Evolutionary conservation across 2,113 vertebrate genomes (phyloP), one percentile per base, ranked within the genome.

Genomic region (Sula dactylatra): DNA sequence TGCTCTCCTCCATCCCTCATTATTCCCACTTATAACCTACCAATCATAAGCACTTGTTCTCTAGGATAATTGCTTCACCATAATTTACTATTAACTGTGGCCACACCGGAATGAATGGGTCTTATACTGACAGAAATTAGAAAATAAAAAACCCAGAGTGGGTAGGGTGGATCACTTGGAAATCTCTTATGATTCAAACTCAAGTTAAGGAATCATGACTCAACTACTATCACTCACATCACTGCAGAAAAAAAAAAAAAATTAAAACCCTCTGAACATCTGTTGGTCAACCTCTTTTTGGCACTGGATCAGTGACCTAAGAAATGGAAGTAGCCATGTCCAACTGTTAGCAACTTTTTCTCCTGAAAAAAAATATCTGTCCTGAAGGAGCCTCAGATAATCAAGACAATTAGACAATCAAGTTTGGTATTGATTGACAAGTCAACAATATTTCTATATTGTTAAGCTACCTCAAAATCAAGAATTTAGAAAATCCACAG

Each of bases 1-100:
- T 93, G 82, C 91, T 94, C 88, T 90, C 85, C 59, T 92, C 92
- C 49, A 90, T 67, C 54, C 88, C 58, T 96, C 95, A 90, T 92
- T 95, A 84, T 95, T 96, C 85, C 85, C 73, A 87, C 49, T 95
- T 94, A 90, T 0, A 93, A 72, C 36, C 86, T 47, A 71, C 86
- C 69, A 87, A 90, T 52, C 78, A 45, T 66, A 83, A 64, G 69
- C 26, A 64, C 78, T 90, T 84, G 62, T 44, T 95, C 93, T 84
- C 69, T 17, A 67, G 85, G 47, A 91, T 80, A 90, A 92, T 16
- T 90, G 72, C 67, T 94, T 59, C 85, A 34, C 73, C 78, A 59
- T 84, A 89, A 96, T 36, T 92, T 69, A 72, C 82, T 67, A 40
- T 92, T 91, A 95, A 77, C 67, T 54, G 56, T 54, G 52, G 81